Evolutionary conservation across 2,888 invertebrate species (phyloP).

Genomic region (Epinotia brunnichana): DNA sequence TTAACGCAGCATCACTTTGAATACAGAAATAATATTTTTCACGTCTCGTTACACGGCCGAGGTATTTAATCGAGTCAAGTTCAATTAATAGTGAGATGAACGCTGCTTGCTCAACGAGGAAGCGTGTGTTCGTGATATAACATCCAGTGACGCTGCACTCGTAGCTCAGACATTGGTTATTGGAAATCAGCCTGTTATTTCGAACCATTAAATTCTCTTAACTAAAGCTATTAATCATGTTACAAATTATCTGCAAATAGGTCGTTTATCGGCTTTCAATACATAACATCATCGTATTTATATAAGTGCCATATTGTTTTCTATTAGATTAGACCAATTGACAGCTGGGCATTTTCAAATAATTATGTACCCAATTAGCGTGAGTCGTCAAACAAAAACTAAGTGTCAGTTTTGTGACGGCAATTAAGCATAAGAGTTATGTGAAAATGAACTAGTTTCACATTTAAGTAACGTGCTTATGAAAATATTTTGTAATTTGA

Average conservation of each 20-base stretch:
- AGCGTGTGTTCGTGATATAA: conserved; percentile 46
- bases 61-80: conserved; percentile 36
- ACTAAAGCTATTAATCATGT: conserved; percentile 37
- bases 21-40: conserved; percentile 15
- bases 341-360: background rate
- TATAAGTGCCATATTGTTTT: conserved; percentile 3
- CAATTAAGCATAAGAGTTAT: too few relatives aligned
- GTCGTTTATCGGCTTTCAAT: conserved; percentile 33
- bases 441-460: too few relatives aligned
- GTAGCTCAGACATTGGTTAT: conserved; percentile 31
- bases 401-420: too few relatives aligned
- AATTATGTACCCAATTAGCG: too few relatives aligned
- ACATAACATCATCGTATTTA: conserved; percentile 14
- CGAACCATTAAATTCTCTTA: conserved; percentile 31
- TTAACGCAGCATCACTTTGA: background rate
- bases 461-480: too few relatives aligned
- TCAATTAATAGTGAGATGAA: conserved; percentile 47
- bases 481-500: too few relatives aligned
- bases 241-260: conserved; percentile 33
- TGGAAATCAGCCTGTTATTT: conserved; percentile 39
- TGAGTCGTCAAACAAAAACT: too few relatives aligned
- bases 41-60: conserved; percentile 23
- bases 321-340: background rate
- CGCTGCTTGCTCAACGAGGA: conserved; percentile 47
- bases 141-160: conserved; percentile 43